phyloP scores from a whole-genome alignment of 2,797 vertebrate genomes.

The Novumbra hubbsi region DNA sequence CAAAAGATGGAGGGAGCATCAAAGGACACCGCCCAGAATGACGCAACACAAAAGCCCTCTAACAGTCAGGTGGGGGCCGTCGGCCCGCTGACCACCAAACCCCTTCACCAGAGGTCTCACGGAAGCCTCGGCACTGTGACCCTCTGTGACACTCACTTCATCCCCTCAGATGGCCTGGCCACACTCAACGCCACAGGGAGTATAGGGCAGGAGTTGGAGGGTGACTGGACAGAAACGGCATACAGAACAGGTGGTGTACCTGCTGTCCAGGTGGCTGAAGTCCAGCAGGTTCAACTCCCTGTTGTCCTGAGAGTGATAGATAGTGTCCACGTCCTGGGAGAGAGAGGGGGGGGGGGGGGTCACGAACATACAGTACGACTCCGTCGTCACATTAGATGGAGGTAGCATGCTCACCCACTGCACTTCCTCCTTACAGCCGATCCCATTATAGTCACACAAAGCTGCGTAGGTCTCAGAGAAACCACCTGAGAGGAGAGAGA shows the following conservation, averaged over 20 bases:
- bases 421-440: constrained; percentile 90
- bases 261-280: constrained; percentile 90
- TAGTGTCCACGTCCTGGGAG: constrained; percentile 89
- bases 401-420: constrained; percentile 82
- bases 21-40: constrained; percentile 34
- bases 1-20: constrained; percentile 25
- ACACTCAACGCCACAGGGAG: neutral
- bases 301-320: constrained; percentile 93
- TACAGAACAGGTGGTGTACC: constrained; percentile 64
- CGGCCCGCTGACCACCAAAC: too few relatives aligned
- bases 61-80: neutral
- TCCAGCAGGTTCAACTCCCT: constrained; percentile 89
- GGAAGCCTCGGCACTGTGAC: neutral
- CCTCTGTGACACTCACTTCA: neutral
- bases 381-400: neutral
- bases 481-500: constrained; percentile 73
- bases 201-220: too few relatives aligned
- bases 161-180: neutral
- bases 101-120: neutral
- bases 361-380: neutral
- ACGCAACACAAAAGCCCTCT: constrained; percentile 37
- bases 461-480: constrained; percentile 92
- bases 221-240: neutral
- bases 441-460: constrained; percentile 90
- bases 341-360: constrained; percentile 1